Evolutionary conservation across 1,140 invertebrate genomes (phyloP), one percentile per base, ranked within the genome.

Genomic region (Caerostris extrusa): DNA sequence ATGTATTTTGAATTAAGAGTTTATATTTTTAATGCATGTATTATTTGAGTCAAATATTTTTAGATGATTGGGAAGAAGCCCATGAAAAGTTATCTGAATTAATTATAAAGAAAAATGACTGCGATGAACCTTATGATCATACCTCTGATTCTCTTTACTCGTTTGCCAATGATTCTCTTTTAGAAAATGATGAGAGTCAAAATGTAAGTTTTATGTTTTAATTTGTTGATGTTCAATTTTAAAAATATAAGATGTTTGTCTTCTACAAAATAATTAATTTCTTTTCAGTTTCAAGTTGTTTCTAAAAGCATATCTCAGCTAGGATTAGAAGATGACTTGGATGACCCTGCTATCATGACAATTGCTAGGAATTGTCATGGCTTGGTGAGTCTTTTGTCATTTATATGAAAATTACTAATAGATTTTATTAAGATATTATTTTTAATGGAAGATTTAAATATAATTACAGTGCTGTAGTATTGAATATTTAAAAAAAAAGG

Each of bases 321-420:
- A 17, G 94, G 94, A 2, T 90, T 94, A 85, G 94, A 94, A 93
- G 94, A 94, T 94, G 94, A 94, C 61, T 89, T 94, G 64, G 94
- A 94, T 93, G 94, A 94, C 69, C 90, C 93, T 61, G 93, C 93
- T 60, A 91, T 94, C 7, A 94, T 94, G 89, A 94, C 93, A 58
- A 55, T 94, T 53, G 60, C 85, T 19, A 81, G 85, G 17, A 87
- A 87, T 94, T 81, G 64, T 17, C 34, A 82, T 57, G 34, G 34
- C 17, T 83, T 69, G 19, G 89, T 94, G 58, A 60, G 64, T 83
- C 5, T 8, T 17, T 17, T 71, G 3, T 90, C 34, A 34, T 81
- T 81, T 34, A 34, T 34, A 34, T 34, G 34, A 34, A 34, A 34
- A 34, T 34, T 34, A 2, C 34, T 34, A 34, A 34, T 34, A 34